Evolutionary conservation across 2,888 invertebrate species (phyloP).

Genomic region (Cheilosia impressa): DNA sequence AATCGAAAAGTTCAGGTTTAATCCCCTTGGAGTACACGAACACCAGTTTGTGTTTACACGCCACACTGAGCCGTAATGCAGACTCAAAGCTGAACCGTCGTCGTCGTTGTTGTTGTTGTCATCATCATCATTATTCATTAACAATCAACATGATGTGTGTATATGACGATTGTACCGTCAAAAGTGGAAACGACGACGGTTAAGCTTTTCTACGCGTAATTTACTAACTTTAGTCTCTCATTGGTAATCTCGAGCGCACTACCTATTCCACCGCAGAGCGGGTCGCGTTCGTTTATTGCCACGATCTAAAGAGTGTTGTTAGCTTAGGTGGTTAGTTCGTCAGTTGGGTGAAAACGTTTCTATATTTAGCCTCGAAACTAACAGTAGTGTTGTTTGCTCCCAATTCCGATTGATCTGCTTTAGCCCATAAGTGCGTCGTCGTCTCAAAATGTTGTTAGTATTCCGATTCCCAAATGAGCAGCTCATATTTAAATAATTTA

Average conservation of each 20-base stretch:
- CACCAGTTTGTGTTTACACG: slow-evolving; percentile 1
- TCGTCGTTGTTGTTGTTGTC: not conserved
- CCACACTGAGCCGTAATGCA: slow-evolving; percentile 31
- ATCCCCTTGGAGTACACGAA: not conserved
- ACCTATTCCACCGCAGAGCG: not conserved
- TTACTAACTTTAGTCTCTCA: slow-evolving; percentile 55
- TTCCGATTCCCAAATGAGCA: slow-evolving; percentile 17
- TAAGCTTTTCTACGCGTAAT: slow-evolving; percentile 48
- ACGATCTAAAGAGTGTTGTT: slow-evolving; percentile 9
- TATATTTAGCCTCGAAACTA: not conserved
- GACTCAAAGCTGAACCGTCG: slow-evolving; percentile 24
- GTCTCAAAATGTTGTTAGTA: slow-evolving; percentile 62
- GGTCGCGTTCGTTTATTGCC: slow-evolving; percentile 4
- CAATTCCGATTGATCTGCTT: not conserved
- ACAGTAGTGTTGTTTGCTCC: not conserved
- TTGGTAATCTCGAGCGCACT: slow-evolving; percentile 30
- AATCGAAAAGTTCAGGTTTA: slow-evolving; percentile 11
- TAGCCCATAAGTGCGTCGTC: not conserved
- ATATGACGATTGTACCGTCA: not conserved
- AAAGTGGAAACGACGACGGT: not conserved
- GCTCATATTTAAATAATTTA: slow-evolving; percentile 26
- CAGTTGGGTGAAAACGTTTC: not conserved
- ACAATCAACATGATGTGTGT: not conserved
- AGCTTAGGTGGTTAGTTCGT: slow-evolving; percentile 9
- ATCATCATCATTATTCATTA: not conserved